Base-by-base conservation (phyloP, 2,113 vertebrate species). In the Protomyctophum bolini region DNA sequence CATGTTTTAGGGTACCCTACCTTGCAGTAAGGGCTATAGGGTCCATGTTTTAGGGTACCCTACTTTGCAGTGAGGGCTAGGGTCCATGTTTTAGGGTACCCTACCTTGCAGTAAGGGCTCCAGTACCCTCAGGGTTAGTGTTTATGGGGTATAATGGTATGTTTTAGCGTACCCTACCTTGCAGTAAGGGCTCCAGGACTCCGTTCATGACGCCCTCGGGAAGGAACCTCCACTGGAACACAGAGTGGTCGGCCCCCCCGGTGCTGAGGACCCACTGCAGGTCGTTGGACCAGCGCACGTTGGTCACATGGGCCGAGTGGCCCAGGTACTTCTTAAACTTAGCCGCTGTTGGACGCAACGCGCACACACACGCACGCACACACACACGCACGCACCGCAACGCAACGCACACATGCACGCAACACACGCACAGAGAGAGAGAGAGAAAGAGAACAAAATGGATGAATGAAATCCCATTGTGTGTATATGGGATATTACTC, bases 171-270 rank as follows among this genome's bases (percentile, higher is more conserved):
- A 21, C 21, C 21, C n/a, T n/a, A n/a, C n/a, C 98, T 92, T 95
- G 96, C 0, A 94, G 89, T 66, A 95, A 86, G 0, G 94, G 93
- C 88, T 98, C 97, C 79, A 95, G 76, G 21, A 95, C 83, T 0
- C 95, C 95, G n/a, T 96, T 97, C 91, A 96, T 95, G 70, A 97
- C 86, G 0, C 95, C 95, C 82, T 98, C 97, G 0, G 97, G 97
- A 70, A 99, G 91, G 84, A 99, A 98, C 54, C 96, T 92, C 98
- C 98, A 99, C 90, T 99, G 98, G 89, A 99, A 99, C 48, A 99
- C 93, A 0, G 97, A 96, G 64, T 99, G 98, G 88, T 99, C 98
- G 0, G 97, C 97, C 1, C 98, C 98, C 1, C 98, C 98, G 0
- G 96, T 98, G 90, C 96, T 98, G 70, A 99, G 50, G 6, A 97